These are phyloP conservation scores for Tenualosa ilisha DNA, from an alignment of 2,797 vertebrate species.

Conservation along the genomic window DNA sequence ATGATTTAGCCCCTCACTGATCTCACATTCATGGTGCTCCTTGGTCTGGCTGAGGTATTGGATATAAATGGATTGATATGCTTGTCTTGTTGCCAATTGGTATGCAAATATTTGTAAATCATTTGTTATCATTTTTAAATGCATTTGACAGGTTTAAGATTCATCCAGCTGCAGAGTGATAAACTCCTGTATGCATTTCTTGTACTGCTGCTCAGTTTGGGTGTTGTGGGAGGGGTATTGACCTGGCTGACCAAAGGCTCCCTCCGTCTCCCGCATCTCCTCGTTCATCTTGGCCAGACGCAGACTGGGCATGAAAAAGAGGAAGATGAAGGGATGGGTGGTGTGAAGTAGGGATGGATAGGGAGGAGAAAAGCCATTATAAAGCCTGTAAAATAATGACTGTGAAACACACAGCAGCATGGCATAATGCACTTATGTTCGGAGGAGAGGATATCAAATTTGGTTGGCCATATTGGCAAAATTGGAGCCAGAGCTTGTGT, in stretches of 20 bases:
- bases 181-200: conserved; percentile 84
- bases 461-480: no score
- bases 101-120: not conserved
- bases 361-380: not conserved
- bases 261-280: conserved; percentile 87
- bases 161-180: conserved; percentile 80
- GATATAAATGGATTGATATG: not conserved
- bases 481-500: no score
- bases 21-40: not conserved
- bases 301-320: conserved; percentile 64
- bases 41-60: not conserved
- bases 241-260: conserved; percentile 83
- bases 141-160: conserved; percentile 55
- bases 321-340: not conserved
- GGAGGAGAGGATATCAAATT: no score
- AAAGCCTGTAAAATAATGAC: not conserved
- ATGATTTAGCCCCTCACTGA: not conserved
- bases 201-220: conserved; percentile 85
- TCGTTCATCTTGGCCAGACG: conserved; percentile 88
- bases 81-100: not conserved
- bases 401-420: no score
- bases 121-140: not conserved
- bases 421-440: no score
- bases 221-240: conserved; percentile 78
- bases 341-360: not conserved